A percentile compares a stretch with the other conserved stretches of the same genome.
Evolutionary conservation across 1,140 invertebrate genomes (phyloP).

Genomic region (Drosophila ambigua): DNA sequence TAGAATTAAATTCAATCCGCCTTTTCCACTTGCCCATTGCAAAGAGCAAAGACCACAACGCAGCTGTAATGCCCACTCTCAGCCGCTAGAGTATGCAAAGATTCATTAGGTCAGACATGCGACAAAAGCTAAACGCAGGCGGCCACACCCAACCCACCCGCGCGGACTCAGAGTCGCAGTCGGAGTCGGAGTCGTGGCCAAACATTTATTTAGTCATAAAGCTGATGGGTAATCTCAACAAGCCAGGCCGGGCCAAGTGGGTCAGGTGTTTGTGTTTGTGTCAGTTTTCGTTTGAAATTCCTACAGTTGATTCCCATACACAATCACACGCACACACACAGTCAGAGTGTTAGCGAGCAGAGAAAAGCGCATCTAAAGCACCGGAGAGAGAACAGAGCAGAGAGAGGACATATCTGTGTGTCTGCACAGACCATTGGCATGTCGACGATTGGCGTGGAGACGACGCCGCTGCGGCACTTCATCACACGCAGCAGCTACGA

Average conservation of each 20-base stretch:
- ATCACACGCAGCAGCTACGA: conserved; percentile 66
- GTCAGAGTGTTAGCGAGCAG: background rate
- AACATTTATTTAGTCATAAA: conserved; percentile 74
- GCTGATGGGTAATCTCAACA: conserved; percentile 69
- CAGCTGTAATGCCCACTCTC: conserved; percentile 2
- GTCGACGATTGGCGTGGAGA: background rate
- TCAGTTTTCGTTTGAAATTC: conserved; percentile 11
- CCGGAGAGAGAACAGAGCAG: background rate
- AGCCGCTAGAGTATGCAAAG: conserved; percentile 26
- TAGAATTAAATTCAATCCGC: too few species aligned
- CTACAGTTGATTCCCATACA: conserved; percentile 3
- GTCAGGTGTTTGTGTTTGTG: conserved; percentile 34
- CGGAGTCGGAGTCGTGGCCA: conserved; percentile 10
- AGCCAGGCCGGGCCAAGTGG: conserved; percentile 38
- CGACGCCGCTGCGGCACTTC: conserved; percentile 21
- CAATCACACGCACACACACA: background rate
- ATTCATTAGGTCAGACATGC: conserved; percentile 54
- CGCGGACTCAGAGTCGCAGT: background rate
- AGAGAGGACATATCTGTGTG: too few species aligned
- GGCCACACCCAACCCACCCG: conserved; percentile 22
- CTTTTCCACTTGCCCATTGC: background rate
- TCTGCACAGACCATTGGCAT: too few species aligned
- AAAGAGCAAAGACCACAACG: conserved; percentile 20
- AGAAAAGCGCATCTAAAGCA: background rate
- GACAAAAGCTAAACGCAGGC: conserved; percentile 28